Percentiles rank a stretch among this genome's conserved stretches.
Evolutionary conservation across 1,140 invertebrate species (phyloP).

Genomic region (Agrypnia vestita): DNA sequence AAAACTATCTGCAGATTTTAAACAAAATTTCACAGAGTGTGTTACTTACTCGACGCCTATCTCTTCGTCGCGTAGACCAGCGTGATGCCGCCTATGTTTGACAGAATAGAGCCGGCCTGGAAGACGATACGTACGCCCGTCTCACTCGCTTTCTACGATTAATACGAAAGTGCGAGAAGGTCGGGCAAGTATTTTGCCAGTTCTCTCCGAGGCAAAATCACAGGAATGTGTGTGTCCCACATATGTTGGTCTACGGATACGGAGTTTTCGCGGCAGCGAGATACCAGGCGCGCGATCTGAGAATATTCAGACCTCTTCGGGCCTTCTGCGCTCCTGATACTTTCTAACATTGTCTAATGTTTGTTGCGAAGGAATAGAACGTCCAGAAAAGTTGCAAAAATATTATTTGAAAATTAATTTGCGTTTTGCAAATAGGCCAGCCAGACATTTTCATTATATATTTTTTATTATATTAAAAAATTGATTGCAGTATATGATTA

Average conservation of each 20-base stretch:
- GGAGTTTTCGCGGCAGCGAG: constrained; percentile 40
- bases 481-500: too few species aligned
- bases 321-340: constrained; percentile 52
- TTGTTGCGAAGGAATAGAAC: constrained; percentile 55
- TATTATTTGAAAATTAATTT: too few species aligned
- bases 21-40: background rate
- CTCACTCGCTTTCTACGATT: constrained; percentile 45
- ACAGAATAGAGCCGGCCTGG: background rate
- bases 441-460: too few species aligned
- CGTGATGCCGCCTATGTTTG: constrained; percentile 4
- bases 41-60: background rate
- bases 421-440: too few species aligned
- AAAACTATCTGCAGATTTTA: background rate
- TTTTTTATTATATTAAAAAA: too few species aligned
- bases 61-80: constrained; percentile 1
- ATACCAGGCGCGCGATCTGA: constrained; percentile 45
- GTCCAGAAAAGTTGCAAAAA: background rate
- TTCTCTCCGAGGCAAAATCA: background rate
- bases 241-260: constrained; percentile 44
- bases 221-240: constrained; percentile 45
- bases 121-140: constrained; percentile 28
- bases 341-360: constrained; percentile 62
- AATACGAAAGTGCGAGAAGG: constrained; percentile 25
- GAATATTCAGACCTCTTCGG: constrained; percentile 32
- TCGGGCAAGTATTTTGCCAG: constrained; percentile 20